phyloP scores from a whole-genome alignment of 1,140 invertebrate species.

The Magallana gigas region DNA sequence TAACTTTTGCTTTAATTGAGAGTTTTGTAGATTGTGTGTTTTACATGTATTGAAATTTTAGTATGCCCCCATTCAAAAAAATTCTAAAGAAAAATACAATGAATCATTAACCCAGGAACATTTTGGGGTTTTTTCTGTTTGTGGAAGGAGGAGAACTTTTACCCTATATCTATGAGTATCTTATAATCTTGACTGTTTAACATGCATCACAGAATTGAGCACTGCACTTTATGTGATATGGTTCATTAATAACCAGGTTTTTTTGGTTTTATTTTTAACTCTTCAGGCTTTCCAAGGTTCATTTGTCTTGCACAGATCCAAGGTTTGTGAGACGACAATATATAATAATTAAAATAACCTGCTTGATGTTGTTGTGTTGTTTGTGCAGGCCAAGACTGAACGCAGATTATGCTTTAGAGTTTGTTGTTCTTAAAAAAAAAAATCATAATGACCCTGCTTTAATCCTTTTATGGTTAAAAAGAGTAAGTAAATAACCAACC shows the following conservation, averaged over 20 bases:
- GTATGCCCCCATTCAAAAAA: too few species aligned
- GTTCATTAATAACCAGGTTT: background rate
- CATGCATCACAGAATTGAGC: background rate
- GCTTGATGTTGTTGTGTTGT: constrained; percentile 22
- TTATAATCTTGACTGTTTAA: background rate
- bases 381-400: background rate
- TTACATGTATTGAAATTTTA: too few species aligned
- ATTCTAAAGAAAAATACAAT: too few species aligned
- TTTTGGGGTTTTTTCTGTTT: too few species aligned
- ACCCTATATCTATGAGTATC: too few species aligned
- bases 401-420: background rate
- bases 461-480: too few species aligned
- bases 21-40: too few species aligned
- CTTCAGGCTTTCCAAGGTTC: constrained; percentile 36
- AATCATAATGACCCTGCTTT: constrained; percentile 1
- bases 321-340: constrained; percentile 50
- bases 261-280: constrained; percentile 8
- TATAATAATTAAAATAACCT: background rate
- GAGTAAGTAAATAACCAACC: too few species aligned
- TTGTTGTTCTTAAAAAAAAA: background rate
- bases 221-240: constrained; percentile 12
- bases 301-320: constrained; percentile 41
- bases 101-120: too few species aligned
- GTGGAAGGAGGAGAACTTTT: too few species aligned
- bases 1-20: too few species aligned